Evolutionary conservation across 2,113 vertebrate genomes (phyloP).

Genomic region (Corydoras maculifer): DNA sequence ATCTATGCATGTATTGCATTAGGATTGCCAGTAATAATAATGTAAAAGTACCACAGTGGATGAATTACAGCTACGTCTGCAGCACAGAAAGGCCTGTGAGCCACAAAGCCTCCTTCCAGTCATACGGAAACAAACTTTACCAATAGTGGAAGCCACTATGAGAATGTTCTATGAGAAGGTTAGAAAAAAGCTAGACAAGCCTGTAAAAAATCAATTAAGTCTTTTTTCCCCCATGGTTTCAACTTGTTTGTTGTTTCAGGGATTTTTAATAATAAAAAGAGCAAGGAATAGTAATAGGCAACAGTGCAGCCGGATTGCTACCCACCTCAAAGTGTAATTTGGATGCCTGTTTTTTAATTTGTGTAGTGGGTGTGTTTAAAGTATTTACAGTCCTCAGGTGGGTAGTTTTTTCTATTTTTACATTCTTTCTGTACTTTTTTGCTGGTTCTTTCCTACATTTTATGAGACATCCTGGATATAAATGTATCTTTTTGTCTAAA

Average conservation of each 20-base stretch:
- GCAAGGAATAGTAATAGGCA: conserved; percentile 36
- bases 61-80: not conserved
- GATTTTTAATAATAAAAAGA: conserved; percentile 56
- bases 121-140: conserved; percentile 28
- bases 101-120: conserved; percentile 13
- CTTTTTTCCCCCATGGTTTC: conserved; percentile 45
- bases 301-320: conserved; percentile 34
- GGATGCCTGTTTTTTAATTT: conserved; percentile 28
- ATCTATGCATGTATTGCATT: conserved; percentile 12
- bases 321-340: conserved; percentile 43
- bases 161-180: not conserved
- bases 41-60: not conserved
- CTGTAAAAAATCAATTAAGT: conserved; percentile 57
- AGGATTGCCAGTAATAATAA: conserved; percentile 8
- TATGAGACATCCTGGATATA: not conserved
- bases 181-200: conserved; percentile 41
- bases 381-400: not conserved
- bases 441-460: not conserved
- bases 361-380: conserved; percentile 24
- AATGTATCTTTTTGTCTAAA: no score
- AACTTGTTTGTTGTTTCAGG: conserved; percentile 52
- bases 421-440: not conserved
- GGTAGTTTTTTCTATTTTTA: not conserved
- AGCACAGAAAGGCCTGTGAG: not conserved
- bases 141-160: conserved; percentile 32